Conservation (phyloP, 1,140 invertebrate genomes). For the Drosophila tsacasi region DNA sequence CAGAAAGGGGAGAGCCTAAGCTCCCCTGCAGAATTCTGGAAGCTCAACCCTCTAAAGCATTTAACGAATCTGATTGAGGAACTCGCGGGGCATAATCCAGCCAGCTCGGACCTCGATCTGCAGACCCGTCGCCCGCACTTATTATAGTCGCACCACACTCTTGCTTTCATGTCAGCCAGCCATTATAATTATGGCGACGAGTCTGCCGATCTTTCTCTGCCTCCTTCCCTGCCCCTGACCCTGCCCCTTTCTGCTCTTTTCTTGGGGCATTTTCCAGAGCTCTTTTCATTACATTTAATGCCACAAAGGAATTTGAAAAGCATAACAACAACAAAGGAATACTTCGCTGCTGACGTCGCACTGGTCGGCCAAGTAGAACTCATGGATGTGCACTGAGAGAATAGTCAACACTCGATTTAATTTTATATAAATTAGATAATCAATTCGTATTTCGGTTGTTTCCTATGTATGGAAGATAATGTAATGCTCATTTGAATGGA, state of each 20-base stretch:
- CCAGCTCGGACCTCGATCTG: background rate
- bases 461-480: background rate
- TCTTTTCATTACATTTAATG: slow-evolving; percentile 84
- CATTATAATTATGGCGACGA: slow-evolving; percentile 77
- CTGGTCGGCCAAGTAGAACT: slow-evolving; percentile 59
- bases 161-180: slow-evolving; percentile 68
- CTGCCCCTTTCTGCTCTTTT: slow-evolving; percentile 20
- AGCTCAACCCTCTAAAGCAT: slow-evolving; percentile 27
- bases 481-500: background rate
- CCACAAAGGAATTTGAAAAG: slow-evolving; percentile 81
- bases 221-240: background rate
- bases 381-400: slow-evolving; percentile 9
- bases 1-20: background rate
- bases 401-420: background rate
- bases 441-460: background rate
- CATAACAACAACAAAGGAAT: slow-evolving; percentile 73
- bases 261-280: slow-evolving; percentile 68
- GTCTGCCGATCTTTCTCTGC: slow-evolving; percentile 29
- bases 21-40: slow-evolving; percentile 14
- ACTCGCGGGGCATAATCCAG: slow-evolving; percentile 20
- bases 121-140: background rate
- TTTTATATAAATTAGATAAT: no score
- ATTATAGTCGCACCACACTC: slow-evolving; percentile 30
- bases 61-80: slow-evolving; percentile 31
- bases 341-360: slow-evolving; percentile 45